These are phyloP conservation scores for Zootoca vivipara DNA, from an alignment of 2,113 vertebrate genomes.

Conservation along the genomic window DNA sequence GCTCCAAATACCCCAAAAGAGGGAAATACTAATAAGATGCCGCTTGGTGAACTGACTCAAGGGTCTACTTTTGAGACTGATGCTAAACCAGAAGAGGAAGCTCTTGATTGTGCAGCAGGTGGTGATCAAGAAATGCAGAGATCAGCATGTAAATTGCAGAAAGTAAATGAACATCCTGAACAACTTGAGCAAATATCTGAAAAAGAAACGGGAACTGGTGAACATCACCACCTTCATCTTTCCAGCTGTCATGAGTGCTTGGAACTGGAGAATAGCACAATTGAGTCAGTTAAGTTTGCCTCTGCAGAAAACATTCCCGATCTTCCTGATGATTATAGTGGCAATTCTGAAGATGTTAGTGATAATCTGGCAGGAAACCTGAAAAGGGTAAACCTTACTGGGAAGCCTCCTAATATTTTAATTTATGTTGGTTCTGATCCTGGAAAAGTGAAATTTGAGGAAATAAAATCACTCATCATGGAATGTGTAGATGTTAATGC, in stretches of 20 bases:
- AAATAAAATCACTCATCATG: slow-evolving; percentile 70
- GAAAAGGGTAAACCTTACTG: slow-evolving; percentile 40
- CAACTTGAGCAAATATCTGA: not conserved
- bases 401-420: slow-evolving; percentile 89
- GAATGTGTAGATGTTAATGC: slow-evolving; percentile 81
- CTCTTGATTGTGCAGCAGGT: slow-evolving; percentile 24
- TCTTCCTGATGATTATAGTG: slow-evolving; percentile 76
- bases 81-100: not conserved
- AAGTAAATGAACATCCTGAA: not conserved
- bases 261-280: slow-evolving; percentile 93
- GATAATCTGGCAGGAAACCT: slow-evolving; percentile 12
- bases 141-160: slow-evolving; percentile 18
- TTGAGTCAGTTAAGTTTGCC: slow-evolving; percentile 88
- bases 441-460: slow-evolving; percentile 66
- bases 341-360: slow-evolving; percentile 36
- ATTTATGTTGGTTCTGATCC: slow-evolving; percentile 79
- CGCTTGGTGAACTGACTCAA: not conserved
- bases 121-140: not conserved
- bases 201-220: slow-evolving; percentile 4
- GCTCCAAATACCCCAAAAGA: not conserved
- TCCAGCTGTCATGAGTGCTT: slow-evolving; percentile 92
- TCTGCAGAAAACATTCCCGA: slow-evolving; percentile 89
- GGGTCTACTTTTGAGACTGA: not conserved
- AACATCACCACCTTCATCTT: slow-evolving; percentile 83
- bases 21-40: not conserved